Evolutionary conservation across 2,113 vertebrate genomes (phyloP), one percentile per base, ranked within the genome.

Genomic region (Paedocypris sp.): DNA sequence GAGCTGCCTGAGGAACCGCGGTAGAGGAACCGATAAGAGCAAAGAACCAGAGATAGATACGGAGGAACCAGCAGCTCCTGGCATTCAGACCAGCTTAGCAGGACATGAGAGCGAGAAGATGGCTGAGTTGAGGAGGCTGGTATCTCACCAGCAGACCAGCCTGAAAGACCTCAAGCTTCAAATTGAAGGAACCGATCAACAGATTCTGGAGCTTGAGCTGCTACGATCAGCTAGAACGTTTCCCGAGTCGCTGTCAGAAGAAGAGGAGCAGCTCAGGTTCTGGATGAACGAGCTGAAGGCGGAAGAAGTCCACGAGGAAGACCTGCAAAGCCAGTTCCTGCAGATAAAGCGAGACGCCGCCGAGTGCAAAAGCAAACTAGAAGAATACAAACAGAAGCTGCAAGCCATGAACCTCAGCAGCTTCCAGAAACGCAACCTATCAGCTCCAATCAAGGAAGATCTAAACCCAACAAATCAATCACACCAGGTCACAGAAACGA

Each of bases 271-370:
- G 59, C 71, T 84, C 1, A 56, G 66, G 20, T 82, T 82, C 53
- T 86, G 86, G 87, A 74, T 82, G 66, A 86, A 86, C 0, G 84
- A 89, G 48, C 63, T 87, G 16, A 82, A 76, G 48, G 79, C 78
- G 0, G 86, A 87, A 36, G 79, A 78, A 38, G 72, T 28, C 13
- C 72, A 76, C 2, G 84, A 81, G 70, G 75, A 47, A 46, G 79
- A 83, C 31, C 56, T 88, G 68, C 78, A 82, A 20, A 2, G 9
- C 12, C 81, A 86, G 56, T 86, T 89, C 63, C 69, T 79, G 1
- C 73, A 84, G 58, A 73, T 85, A 69, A 85, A 62, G 65, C 64
- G 58, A 1, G 83, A 75, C 11, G 80, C 72, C 4, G 47, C 18
- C 1, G 79, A 79, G 22, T 84, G 83, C 70, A 86, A 83, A 46